Percentiles rank a stretch among this genome's conserved stretches.
Conservation (phyloP, 2,888 invertebrate genomes). For the Lasioglossum villosulum region DNA sequence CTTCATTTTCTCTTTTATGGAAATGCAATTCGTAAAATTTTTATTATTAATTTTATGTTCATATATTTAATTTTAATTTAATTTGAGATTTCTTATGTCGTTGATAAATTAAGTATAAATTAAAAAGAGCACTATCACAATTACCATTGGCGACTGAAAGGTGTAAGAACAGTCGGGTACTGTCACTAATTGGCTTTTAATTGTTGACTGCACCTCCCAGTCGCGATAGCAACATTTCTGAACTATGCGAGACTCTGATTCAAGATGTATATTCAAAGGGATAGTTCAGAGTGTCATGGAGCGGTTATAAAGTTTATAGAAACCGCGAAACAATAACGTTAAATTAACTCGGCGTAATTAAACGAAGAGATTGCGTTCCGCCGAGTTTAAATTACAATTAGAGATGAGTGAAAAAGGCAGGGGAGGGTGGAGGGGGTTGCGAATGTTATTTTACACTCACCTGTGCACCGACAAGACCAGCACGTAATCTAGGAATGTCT, state of each 20-base stretch:
- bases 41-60: background rate
- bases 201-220: background rate
- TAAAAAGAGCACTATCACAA: too few species aligned
- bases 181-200: background rate
- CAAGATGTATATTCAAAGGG: conserved; percentile 1
- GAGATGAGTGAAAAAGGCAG: conserved; percentile 24
- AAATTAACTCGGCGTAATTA: conserved; percentile 36
- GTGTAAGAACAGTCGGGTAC: background rate
- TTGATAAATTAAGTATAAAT: background rate
- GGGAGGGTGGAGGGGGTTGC: background rate
- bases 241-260: background rate
- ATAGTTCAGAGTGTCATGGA: background rate
- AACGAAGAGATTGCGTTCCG: conserved; percentile 4
- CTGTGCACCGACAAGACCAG: conserved; percentile 95
- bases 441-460: conserved; percentile 78
- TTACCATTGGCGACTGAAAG: background rate
- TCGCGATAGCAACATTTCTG: background rate
- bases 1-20: background rate
- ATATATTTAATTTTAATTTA: background rate
- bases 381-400: conserved; percentile 27
- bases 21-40: background rate
- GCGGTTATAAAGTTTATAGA: conserved; percentile 21
- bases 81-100: background rate
- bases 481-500: conserved; percentile 93
- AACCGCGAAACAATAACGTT: conserved; percentile 33